Evolutionary conservation across 2,113 vertebrate species (phyloP), one percentile per base, ranked within the genome.

Genomic region (Gasterosteus nipponicus): DNA sequence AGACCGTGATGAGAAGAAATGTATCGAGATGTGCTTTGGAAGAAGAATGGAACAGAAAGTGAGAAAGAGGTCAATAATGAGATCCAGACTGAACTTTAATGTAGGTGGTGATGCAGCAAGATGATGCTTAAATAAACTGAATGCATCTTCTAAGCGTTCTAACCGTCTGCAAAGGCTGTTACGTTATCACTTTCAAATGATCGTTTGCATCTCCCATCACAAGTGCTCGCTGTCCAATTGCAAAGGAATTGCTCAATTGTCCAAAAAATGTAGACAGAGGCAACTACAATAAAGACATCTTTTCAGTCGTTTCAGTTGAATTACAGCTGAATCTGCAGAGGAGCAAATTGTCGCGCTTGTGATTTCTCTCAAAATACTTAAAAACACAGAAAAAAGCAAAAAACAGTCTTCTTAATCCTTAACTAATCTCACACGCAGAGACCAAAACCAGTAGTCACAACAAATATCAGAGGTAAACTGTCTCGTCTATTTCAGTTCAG

Each of bases 101-200:
- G 58, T 72, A 69, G 73, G 19, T 82, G 79, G 85, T 77, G 78
- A 87, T 84, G 54, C 72, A 82, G 74, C 68, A 84, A 75, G 33
- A 83, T 60, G 58, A 83, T 42, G 33, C 75, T 78, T 75, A 44
- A 75, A 84, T 80, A 83, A 88, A 64, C 11, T 39, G 3, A 29
- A 10, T 78, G 35, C 18, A 60, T 64, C 1, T 3, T 49, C 57
- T 63, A 42, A 31, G 16, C 0, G 47, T 51, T 41, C 14, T 38
- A 2, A 68, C 2, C 38, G 19, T 22, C 69, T 73, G 14, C 44
- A 39, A 38, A 42, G 31, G 14, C 54, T 54, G n/a, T 60, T 35
- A 33, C 7, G 15, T 47, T n/a, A 19, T 49, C n/a, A 53, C 49
- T 49, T 35, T 31, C 49, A 38, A n/a, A 72, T 35, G 60, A 41